A percentile compares a stretch with the other conserved stretches of the same genome.
phyloP scores from a whole-genome alignment of 2,888 invertebrate species.

The Ptychoptera contaminata region DNA sequence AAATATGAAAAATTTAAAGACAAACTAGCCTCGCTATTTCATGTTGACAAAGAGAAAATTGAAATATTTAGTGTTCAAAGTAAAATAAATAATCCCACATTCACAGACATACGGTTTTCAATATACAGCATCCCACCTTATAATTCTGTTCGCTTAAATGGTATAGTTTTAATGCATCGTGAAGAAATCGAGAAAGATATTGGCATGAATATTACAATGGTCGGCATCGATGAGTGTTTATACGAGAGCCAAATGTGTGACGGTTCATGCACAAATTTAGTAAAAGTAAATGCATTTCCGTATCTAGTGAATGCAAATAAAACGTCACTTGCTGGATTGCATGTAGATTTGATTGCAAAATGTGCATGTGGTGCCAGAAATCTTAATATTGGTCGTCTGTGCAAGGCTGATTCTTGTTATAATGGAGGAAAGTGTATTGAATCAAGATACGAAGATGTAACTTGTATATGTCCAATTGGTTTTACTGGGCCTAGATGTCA shows the following conservation, averaged over 20 bases:
- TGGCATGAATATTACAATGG: constrained; percentile 92
- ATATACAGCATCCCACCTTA: constrained; percentile 94
- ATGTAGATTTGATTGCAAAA: constrained; percentile 81
- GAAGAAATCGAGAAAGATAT: constrained; percentile 87
- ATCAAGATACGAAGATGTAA: constrained; percentile 61
- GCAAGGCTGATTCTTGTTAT: constrained; percentile 78
- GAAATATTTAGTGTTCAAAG: constrained; percentile 94
- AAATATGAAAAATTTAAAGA: constrained; percentile 81
- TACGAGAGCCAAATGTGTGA: constrained; percentile 92
- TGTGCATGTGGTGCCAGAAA: constrained; percentile 92
- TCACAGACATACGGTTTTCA: constrained; percentile 84
- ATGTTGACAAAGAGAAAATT: constrained; percentile 75
- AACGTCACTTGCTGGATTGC: constrained; percentile 89
- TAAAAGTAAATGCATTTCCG: constrained; percentile 76
- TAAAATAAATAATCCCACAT: constrained; percentile 67
- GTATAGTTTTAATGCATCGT: constrained; percentile 81
- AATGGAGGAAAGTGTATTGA: constrained; percentile 94
- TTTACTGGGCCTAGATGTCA: constrained; percentile 95
- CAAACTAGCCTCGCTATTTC: constrained; percentile 71
- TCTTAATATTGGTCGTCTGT: constrained; percentile 78
- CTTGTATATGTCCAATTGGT: constrained; percentile 81
- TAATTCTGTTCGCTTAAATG: constrained; percentile 85
- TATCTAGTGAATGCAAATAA: constrained; percentile 96
- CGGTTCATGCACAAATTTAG: constrained; percentile 86
- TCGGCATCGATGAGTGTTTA: constrained; percentile 91